phyloP scores from a whole-genome alignment of 2,113 vertebrate species.

The Cyprinodon brontotheroides region DNA sequence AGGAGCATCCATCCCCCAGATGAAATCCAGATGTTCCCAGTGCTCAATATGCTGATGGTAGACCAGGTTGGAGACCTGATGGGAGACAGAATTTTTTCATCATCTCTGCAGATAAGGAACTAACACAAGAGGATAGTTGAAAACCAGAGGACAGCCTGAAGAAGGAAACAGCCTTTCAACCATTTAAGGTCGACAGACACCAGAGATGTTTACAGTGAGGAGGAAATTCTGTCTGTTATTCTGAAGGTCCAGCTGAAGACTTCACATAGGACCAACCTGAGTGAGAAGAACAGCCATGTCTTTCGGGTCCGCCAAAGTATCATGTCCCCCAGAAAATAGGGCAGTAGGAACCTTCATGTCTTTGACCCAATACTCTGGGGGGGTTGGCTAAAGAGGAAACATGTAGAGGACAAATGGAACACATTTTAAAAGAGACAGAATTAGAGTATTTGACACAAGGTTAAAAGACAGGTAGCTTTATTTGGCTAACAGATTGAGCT shows the following conservation, averaged over 20 bases:
- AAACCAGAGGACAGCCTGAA: neutral
- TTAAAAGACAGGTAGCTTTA: no score
- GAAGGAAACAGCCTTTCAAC: neutral
- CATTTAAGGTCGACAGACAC: neutral
- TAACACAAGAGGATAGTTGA: neutral
- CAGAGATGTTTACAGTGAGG: neutral
- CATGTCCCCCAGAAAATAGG: constrained; percentile 85
- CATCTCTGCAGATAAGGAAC: neutral
- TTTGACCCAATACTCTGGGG: constrained; percentile 78
- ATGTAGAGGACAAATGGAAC: no score
- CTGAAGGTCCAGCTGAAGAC: no score
- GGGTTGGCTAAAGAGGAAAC: constrained; percentile 77
- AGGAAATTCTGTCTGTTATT: neutral
- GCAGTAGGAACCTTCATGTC: constrained; percentile 88
- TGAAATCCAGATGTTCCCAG: constrained; percentile 92
- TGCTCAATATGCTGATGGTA: constrained; percentile 77
- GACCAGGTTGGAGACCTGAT: constrained; percentile 60
- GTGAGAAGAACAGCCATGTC: constrained; percentile 82
- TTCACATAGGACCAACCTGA: constrained; percentile 68
- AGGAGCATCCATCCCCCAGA: constrained; percentile 89
- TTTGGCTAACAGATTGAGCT: no score
- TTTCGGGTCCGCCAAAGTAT: constrained; percentile 78
- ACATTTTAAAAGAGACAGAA: neutral
- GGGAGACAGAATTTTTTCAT: neutral
- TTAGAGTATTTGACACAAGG: no score